phyloP scores from a whole-genome alignment of 2,888 invertebrate species.

The Polia nebulosa region DNA sequence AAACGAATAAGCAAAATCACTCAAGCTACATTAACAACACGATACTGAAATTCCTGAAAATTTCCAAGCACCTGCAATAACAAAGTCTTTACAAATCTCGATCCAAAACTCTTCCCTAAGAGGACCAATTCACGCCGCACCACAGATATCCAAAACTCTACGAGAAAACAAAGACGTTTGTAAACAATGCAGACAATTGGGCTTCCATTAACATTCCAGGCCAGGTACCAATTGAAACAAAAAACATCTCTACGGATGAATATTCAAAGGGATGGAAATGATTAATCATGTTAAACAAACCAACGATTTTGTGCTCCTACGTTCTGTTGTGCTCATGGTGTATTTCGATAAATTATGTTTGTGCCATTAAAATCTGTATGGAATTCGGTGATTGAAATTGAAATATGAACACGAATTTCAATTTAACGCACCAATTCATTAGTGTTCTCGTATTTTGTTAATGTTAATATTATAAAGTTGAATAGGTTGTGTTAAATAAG shows the following conservation, averaged over 20 bases:
- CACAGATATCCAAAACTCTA: conserved; percentile 16
- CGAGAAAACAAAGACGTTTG: conserved; percentile 57
- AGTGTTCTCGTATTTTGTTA: not conserved
- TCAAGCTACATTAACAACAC: not conserved
- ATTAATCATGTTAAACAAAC: conserved; percentile 73
- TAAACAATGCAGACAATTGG: conserved; percentile 61
- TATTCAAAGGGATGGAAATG: conserved; percentile 76
- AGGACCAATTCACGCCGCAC: conserved; percentile 3
- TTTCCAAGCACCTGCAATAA: not conserved
- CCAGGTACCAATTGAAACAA: conserved; percentile 56
- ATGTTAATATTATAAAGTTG: not conserved
- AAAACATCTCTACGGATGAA: conserved; percentile 72
- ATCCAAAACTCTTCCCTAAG: conserved; percentile 3
- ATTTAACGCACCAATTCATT: not conserved
- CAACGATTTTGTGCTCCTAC: conserved; percentile 44
- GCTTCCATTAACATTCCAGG: conserved; percentile 64
- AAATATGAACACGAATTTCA: conserved; percentile 14
- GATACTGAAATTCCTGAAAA: not conserved
- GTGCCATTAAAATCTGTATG: conserved; percentile 15
- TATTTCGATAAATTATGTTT: conserved; percentile 53
- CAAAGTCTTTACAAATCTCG: conserved; percentile 6
- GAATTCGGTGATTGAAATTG: conserved; percentile 13
- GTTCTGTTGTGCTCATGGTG: conserved; percentile 43
- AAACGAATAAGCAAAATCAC: not conserved
- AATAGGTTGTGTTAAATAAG: not conserved